These are phyloP conservation scores for Drosophila trichaetosa DNA, from an alignment of 2,888 invertebrate species.

Conservation along the genomic window DNA sequence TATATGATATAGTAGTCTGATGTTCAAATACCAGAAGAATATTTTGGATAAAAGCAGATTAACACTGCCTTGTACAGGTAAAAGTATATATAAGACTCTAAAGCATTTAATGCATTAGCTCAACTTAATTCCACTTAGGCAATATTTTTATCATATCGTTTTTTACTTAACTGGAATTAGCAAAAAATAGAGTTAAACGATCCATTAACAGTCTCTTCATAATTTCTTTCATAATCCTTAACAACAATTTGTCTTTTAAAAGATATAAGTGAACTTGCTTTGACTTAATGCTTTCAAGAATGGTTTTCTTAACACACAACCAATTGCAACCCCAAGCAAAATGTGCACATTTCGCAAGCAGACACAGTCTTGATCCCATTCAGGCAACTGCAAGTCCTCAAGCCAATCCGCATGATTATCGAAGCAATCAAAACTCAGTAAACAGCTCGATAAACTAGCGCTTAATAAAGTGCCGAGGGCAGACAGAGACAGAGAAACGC, in stretches of 20 bases:
- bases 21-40: no score
- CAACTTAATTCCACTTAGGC: background rate
- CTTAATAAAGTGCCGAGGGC: conserved; percentile 43
- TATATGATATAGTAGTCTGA: no score
- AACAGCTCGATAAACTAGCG: conserved; percentile 36
- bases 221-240: background rate
- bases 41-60: background rate
- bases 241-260: background rate
- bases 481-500: conserved; percentile 9
- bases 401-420: conserved; percentile 6
- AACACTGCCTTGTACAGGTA: background rate
- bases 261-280: background rate
- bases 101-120: background rate
- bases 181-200: background rate
- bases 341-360: background rate
- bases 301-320: background rate
- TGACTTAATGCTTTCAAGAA: background rate
- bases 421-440: conserved; percentile 1
- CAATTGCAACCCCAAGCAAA: background rate
- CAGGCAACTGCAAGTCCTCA: background rate
- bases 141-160: background rate
- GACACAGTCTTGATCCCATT: background rate
- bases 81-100: background rate
- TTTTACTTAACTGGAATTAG: background rate
- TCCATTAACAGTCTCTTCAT: background rate